These are phyloP conservation scores for Chaetops frenatus DNA, from an alignment of 2,113 vertebrate species.

Conservation along the genomic window DNA sequence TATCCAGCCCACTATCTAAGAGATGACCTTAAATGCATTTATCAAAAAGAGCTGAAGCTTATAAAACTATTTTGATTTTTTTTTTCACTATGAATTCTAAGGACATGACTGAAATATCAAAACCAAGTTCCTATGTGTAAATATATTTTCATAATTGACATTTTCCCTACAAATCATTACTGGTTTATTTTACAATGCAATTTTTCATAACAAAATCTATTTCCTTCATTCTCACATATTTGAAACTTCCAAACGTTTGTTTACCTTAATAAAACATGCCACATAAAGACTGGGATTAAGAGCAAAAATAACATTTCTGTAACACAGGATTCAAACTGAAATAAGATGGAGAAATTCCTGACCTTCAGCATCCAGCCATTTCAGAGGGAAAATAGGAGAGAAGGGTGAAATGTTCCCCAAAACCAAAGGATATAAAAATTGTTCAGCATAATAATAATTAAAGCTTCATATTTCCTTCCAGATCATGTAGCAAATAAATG, in stretches of 20 bases:
- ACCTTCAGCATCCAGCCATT: neutral
- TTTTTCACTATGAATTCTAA: rapidly evolving
- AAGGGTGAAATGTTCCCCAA: neutral
- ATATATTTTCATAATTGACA: neutral
- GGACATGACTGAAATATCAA: neutral
- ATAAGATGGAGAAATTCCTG: neutral
- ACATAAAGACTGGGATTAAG: neutral
- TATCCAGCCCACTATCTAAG: neutral
- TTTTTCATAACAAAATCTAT: neutral
- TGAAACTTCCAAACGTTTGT: neutral
- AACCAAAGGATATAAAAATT: neutral
- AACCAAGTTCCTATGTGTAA: neutral
- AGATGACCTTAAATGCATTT: neutral
- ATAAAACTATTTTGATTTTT: neutral
- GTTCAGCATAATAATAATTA: neutral
- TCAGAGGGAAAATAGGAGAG: neutral
- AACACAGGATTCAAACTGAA: neutral
- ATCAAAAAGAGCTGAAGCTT: neutral
- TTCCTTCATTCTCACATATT: neutral
- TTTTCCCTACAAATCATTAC: rapidly evolving
- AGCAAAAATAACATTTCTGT: neutral
- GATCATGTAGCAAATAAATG: neutral
- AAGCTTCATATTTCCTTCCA: neutral
- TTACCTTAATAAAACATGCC: neutral
- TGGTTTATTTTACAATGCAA: neutral